A percentile compares a stretch with the other conserved stretches of the same genome.
Evolutionary conservation across 1,140 invertebrate genomes (phyloP).

Genomic region (Scaptomyza pallida): DNA sequence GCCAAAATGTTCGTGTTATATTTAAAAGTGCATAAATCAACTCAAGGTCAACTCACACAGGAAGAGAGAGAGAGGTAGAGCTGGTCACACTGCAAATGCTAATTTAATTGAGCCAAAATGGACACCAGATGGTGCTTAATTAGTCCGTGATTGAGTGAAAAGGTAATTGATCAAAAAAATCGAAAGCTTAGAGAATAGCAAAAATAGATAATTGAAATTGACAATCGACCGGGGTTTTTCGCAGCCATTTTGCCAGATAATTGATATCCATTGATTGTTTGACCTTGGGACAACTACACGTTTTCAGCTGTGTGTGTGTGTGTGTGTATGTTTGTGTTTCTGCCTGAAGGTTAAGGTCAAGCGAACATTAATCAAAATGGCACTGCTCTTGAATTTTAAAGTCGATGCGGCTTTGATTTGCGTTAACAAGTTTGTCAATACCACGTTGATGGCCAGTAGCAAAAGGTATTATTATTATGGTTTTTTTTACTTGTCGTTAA

Average conservation of each 20-base stretch:
- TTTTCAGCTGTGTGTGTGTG: too few species aligned
- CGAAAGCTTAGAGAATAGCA: not conserved
- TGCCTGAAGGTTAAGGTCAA: too few species aligned
- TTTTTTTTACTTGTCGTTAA: too few species aligned
- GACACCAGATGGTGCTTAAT: slow-evolving; percentile 33
- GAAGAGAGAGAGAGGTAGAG: slow-evolving; percentile 1
- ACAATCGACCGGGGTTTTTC: not conserved
- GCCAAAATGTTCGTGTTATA: slow-evolving; percentile 48
- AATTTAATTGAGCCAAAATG: slow-evolving; percentile 31
- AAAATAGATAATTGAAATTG: not conserved
- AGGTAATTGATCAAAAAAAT: slow-evolving; percentile 18
- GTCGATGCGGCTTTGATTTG: too few species aligned
- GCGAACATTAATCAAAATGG: too few species aligned
- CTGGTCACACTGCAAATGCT: slow-evolving; percentile 16
- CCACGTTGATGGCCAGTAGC: too few species aligned
- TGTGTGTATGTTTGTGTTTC: too few species aligned
- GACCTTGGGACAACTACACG: too few species aligned
- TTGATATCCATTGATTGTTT: too few species aligned
- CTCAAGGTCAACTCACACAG: slow-evolving; percentile 23
- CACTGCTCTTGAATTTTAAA: too few species aligned
- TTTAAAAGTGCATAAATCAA: slow-evolving; percentile 78
- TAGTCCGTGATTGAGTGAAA: slow-evolving; percentile 22
- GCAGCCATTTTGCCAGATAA: not conserved
- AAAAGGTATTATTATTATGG: too few species aligned
- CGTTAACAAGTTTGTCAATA: too few species aligned